phyloP scores from a whole-genome alignment of 1,140 invertebrate genomes.

The Cyclargus thomasi region DNA sequence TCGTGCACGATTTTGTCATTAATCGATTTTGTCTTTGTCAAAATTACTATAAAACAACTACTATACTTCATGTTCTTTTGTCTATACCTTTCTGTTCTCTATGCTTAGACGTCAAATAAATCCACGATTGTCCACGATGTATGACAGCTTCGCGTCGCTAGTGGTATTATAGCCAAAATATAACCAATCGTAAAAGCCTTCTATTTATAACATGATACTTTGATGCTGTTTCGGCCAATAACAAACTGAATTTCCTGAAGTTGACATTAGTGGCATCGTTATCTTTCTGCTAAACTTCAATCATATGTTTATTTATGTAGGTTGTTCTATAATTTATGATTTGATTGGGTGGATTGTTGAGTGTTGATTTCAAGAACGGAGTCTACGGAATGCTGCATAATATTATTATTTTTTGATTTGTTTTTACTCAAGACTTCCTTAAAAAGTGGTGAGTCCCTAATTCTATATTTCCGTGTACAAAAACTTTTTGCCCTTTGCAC shows the following conservation, averaged over 20 bases:
- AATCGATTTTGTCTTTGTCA: no score
- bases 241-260: not conserved
- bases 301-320: conserved; percentile 73
- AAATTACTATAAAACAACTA: not conserved
- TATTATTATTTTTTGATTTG: conserved; percentile 61
- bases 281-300: conserved; percentile 28
- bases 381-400: conserved; percentile 67
- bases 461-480: not conserved
- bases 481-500: not conserved
- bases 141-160: not conserved
- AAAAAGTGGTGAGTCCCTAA: conserved; percentile 45
- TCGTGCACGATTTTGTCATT: no score
- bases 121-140: not conserved
- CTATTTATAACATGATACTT: not conserved
- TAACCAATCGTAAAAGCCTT: not conserved
- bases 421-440: conserved; percentile 39
- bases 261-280: not conserved
- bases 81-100: not conserved
- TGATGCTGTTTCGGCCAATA: conserved; percentile 13
- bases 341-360: conserved; percentile 69
- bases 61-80: not conserved
- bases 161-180: not conserved
- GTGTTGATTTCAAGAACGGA: conserved; percentile 66
- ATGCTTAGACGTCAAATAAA: not conserved
- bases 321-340: conserved; percentile 66